Evolutionary conservation across 1,140 invertebrate species (phyloP).

Genomic region (Nebria ingens): DNA sequence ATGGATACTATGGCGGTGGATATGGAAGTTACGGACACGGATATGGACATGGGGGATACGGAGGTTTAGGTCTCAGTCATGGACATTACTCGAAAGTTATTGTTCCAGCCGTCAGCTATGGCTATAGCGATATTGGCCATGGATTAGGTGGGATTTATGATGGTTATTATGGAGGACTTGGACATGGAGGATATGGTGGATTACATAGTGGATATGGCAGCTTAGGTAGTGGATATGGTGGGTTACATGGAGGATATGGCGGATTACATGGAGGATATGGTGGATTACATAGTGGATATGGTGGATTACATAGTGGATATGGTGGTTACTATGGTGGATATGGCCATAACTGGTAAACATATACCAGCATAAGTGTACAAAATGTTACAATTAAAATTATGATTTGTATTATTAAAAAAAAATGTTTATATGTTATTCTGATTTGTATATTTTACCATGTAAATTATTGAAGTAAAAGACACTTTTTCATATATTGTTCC

Average conservation of each 20-base stretch:
- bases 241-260: slow-evolving; percentile 14
- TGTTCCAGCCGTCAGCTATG: slow-evolving; percentile 9
- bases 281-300: neutral
- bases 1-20: neutral
- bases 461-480: no score
- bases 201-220: slow-evolving; percentile 17
- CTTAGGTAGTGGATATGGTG: neutral
- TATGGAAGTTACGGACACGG: slow-evolving; percentile 15
- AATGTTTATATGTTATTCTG: no score
- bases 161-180: slow-evolving; percentile 14
- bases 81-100: slow-evolving; percentile 13
- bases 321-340: slow-evolving; percentile 18
- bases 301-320: slow-evolving; percentile 11
- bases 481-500: no score
- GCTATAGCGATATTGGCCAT: neutral
- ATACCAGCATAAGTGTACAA: no score
- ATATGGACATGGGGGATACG: slow-evolving; percentile 18
- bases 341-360: no score
- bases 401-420: no score
- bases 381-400: no score
- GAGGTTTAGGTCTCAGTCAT: slow-evolving; percentile 13
- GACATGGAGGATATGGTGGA: slow-evolving; percentile 16
- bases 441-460: no score
- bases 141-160: slow-evolving; percentile 16
- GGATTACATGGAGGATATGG: slow-evolving; percentile 18